Evolutionary conservation across 53 echinoderm and acorn worm genomes (phyloP).

Genomic region (Stichopus horrens): DNA sequence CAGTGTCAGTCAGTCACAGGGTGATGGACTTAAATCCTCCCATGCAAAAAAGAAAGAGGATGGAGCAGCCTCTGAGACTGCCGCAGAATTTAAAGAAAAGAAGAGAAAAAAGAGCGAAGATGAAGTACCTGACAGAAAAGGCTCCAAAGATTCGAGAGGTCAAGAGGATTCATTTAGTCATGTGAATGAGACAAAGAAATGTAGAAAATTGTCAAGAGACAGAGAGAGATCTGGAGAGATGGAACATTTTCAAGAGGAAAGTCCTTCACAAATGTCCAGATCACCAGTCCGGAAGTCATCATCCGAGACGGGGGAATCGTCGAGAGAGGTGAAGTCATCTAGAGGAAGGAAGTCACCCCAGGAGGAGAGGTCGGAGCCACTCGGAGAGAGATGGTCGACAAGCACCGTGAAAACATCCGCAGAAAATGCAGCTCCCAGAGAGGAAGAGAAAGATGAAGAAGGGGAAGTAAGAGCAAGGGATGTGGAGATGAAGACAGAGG

Average conservation of each 20-base stretch:
- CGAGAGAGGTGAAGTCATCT: not conserved
- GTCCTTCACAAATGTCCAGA: not conserved
- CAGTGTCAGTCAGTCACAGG: not conserved
- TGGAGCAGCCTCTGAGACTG: not conserved
- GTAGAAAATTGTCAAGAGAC: not conserved
- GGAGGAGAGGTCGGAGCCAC: not conserved
- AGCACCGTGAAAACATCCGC: not conserved
- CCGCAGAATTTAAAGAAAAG: constrained; percentile 1
- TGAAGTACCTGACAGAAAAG: not conserved
- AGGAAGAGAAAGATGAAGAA: not conserved
- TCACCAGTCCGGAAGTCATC: not conserved
- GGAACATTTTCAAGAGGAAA: not conserved
- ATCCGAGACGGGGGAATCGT: not conserved
- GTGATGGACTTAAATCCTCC: not conserved
- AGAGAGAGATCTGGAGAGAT: not conserved
- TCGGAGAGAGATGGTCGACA: not conserved
- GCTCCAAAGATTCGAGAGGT: not conserved
- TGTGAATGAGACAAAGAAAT: constrained; percentile 13
- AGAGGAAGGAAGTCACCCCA: not conserved
- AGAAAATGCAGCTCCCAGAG: too few species aligned
- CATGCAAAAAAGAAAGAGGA: too few species aligned
- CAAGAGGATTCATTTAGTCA: not conserved
- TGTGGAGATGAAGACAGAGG: constrained; percentile 4
- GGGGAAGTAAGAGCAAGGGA: not conserved
- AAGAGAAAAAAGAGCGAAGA: constrained; percentile 27